phyloP scores from a whole-genome alignment of 2,888 invertebrate species.

The Melipona bicolor region DNA sequence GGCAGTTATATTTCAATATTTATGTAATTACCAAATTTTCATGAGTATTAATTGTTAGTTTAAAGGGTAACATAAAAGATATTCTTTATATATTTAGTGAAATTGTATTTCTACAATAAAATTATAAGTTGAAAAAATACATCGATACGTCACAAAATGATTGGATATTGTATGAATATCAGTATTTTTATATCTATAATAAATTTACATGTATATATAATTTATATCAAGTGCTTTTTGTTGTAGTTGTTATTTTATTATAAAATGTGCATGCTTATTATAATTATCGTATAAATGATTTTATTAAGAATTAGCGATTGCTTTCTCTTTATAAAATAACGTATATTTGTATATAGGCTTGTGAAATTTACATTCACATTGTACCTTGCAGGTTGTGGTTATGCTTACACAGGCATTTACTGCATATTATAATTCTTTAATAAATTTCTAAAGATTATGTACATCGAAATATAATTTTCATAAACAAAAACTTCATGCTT shows the following conservation, averaged over 20 bases:
- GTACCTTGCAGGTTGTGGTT: constrained; percentile 64
- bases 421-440: constrained; percentile 29
- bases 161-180: constrained; percentile 50
- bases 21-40: constrained; percentile 27
- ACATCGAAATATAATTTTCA: constrained; percentile 32
- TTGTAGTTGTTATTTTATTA: constrained; percentile 46
- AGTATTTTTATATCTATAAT: constrained; percentile 52
- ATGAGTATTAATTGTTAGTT: constrained; percentile 2
- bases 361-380: constrained; percentile 45
- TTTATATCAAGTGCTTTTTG: constrained; percentile 48
- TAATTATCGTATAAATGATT: constrained; percentile 43
- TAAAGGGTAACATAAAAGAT: constrained; percentile 12
- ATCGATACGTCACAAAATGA: constrained; percentile 9
- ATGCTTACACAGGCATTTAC: constrained; percentile 50
- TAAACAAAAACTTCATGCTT: constrained; percentile 34
- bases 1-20: constrained; percentile 39
- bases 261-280: constrained; percentile 61
- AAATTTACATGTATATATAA: constrained; percentile 50
- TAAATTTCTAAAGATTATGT: constrained; percentile 33
- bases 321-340: constrained; percentile 61
- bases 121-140: constrained; percentile 7
- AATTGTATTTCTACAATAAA: constrained; percentile 11
- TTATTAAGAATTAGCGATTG: constrained; percentile 42
- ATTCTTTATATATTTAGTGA: constrained; percentile 1
- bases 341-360: constrained; percentile 55